Evolutionary conservation across 2,113 vertebrate species (phyloP).

Genomic region (Melanostigma gelatinosum): DNA sequence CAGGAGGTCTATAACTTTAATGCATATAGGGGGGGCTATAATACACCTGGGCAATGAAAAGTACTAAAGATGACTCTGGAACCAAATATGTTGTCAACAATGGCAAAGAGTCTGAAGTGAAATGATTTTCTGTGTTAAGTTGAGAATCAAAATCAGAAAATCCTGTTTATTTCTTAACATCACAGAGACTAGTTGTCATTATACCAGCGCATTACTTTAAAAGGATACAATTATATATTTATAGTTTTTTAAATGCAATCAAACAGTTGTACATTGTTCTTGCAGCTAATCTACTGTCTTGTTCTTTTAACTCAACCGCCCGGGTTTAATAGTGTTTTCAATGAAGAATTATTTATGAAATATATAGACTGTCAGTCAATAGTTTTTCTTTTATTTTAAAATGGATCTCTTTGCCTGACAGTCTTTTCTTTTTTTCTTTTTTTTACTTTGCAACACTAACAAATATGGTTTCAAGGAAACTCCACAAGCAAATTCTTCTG

Average conservation of each 20-base stretch:
- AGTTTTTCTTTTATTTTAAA: background rate
- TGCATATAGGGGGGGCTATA: slow-evolving; percentile 23
- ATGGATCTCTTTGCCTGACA: background rate
- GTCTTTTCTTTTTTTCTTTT: background rate
- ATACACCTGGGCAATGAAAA: slow-evolving; percentile 27
- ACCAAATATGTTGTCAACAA: background rate
- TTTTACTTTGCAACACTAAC: background rate
- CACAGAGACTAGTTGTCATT: background rate
- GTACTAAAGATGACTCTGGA: background rate
- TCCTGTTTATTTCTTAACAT: background rate
- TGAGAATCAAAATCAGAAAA: background rate
- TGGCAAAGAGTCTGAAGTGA: background rate
- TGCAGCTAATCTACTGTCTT: background rate
- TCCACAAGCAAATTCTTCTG: background rate
- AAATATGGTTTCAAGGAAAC: background rate
- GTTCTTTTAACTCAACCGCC: background rate
- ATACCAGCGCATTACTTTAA: background rate
- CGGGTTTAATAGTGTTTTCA: background rate
- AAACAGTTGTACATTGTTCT: background rate
- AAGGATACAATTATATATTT: background rate
- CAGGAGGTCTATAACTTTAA: slow-evolving; percentile 32
- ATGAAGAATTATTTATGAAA: background rate
- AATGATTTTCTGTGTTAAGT: too few species aligned
- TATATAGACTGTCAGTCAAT: background rate
- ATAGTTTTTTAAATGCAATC: background rate